phyloP scores from a whole-genome alignment of 2,797 vertebrate species.

The Mareca strepera region DNA sequence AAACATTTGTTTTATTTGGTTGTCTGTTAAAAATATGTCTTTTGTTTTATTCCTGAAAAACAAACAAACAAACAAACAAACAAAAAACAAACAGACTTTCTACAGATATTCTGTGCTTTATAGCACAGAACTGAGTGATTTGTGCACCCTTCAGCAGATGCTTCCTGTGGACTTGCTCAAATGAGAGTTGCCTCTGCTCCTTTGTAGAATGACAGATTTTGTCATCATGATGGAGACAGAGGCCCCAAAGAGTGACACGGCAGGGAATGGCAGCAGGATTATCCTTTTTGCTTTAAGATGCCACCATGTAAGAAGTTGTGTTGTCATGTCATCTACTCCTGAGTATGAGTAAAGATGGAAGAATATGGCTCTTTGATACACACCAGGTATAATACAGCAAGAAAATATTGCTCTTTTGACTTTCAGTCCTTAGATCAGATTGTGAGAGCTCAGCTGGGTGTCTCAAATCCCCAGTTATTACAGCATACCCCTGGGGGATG shows the following conservation, averaged over 20 bases:
- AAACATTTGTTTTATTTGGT: background rate
- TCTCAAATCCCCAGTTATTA: background rate
- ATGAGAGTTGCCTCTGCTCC: background rate
- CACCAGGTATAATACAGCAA: background rate
- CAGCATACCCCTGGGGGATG: background rate
- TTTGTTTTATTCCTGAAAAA: background rate
- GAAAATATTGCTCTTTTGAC: background rate
- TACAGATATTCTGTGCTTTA: background rate
- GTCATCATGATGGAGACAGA: background rate
- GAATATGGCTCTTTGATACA: background rate
- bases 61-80: too few relatives aligned
- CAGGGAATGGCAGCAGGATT: background rate
- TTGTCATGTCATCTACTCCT: background rate
- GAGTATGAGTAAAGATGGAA: background rate
- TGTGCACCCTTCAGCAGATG: background rate
- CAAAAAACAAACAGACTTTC: background rate
- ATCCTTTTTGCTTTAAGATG: background rate
- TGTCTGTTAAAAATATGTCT: background rate
- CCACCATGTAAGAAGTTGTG: fast-evolving
- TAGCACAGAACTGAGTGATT: background rate
- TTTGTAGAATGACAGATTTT: background rate
- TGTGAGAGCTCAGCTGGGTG: background rate
- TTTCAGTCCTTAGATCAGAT: background rate
- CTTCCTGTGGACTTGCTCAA: background rate
- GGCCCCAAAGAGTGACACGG: background rate